Evolutionary conservation across 2,797 vertebrate genomes (phyloP).

Genomic region (Cheracebus regulus): DNA sequence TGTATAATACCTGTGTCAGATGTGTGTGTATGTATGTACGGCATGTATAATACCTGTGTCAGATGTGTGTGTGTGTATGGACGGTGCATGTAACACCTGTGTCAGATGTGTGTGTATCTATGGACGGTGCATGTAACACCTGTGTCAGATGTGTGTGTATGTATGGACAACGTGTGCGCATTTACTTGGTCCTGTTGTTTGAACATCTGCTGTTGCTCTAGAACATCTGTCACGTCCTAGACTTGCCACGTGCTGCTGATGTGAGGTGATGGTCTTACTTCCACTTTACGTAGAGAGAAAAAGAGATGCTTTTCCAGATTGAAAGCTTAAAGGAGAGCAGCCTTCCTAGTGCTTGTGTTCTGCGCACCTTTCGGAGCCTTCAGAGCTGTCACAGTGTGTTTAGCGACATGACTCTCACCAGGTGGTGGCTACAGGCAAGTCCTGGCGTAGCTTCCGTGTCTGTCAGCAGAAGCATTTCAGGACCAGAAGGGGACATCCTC

Average conservation of each 20-base stretch:
- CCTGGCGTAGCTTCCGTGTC: not conserved
- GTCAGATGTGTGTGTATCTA: too few relatives aligned
- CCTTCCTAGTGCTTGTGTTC: not conserved
- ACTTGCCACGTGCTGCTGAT: not conserved
- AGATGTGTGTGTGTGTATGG: too few relatives aligned
- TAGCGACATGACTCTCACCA: not conserved
- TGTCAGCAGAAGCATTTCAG: not conserved
- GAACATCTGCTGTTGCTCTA: not conserved
- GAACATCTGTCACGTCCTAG: not conserved
- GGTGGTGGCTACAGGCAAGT: not conserved
- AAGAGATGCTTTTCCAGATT: not conserved
- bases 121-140: too few relatives aligned
- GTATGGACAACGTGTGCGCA: too few relatives aligned
- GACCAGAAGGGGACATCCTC: not conserved
- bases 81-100: accelerated
- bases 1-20: too few relatives aligned
- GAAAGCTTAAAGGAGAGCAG: not conserved
- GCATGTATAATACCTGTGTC: too few relatives aligned
- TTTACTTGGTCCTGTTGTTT: not conserved
- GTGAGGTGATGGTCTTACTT: not conserved
- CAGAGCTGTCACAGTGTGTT: not conserved
- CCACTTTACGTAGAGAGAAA: not conserved
- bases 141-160: too few relatives aligned
- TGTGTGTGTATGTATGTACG: too few relatives aligned
- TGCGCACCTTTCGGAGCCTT: not conserved